A percentile compares a stretch with the other conserved stretches of the same genome.
Evolutionary conservation across 2,797 vertebrate genomes (phyloP).

Genomic region (Cossypha dichroa): DNA sequence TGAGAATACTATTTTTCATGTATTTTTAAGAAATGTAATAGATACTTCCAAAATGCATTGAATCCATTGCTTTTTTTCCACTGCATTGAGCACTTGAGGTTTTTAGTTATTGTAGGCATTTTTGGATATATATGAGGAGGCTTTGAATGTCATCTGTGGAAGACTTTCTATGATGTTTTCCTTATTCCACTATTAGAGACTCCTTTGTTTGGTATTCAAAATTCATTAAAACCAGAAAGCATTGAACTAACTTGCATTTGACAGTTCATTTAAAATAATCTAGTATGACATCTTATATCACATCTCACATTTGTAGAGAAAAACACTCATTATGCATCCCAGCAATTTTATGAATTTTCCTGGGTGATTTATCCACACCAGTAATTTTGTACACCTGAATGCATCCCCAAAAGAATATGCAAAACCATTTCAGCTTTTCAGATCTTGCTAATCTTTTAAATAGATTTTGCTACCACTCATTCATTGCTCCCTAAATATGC

Average conservation of each 20-base stretch:
- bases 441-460: not conserved
- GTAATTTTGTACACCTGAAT: not conserved
- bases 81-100: not conserved
- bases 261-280: constrained; percentile 9
- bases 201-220: not conserved
- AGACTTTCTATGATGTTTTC: not conserved
- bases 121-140: not conserved
- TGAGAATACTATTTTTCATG: not conserved
- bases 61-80: not conserved
- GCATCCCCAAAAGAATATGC: not conserved
- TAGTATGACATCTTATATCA: not conserved
- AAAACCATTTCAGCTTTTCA: not conserved
- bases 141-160: not conserved
- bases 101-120: not conserved
- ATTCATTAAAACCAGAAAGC: not conserved
- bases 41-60: not conserved
- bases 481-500: not conserved
- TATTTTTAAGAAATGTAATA: not conserved
- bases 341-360: not conserved
- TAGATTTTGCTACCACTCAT: not conserved
- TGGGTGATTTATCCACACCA: not conserved
- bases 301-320: not conserved
- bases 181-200: not conserved
- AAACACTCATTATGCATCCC: not conserved
- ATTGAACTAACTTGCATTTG: not conserved